Evolutionary conservation across 2,888 invertebrate species (phyloP).

Genomic region (Subacronicta megacephala): DNA sequence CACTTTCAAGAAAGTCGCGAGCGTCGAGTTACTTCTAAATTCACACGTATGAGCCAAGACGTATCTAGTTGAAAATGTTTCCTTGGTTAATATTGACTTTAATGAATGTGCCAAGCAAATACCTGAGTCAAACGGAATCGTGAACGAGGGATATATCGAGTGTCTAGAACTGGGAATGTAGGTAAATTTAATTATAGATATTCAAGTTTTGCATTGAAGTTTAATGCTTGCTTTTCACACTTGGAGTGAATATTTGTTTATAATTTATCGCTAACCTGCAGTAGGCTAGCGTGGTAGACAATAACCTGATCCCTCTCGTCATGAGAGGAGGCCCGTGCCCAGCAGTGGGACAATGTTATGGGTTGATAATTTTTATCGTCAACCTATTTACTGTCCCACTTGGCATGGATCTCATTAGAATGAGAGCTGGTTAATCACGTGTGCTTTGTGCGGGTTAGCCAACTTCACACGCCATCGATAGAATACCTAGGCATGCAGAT

Average conservation of each 20-base stretch:
- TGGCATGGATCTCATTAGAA: too few relatives aligned
- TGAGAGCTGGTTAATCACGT: too few relatives aligned
- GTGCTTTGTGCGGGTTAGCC: too few relatives aligned
- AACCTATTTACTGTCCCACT: too few relatives aligned
- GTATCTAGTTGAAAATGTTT: conserved; percentile 48
- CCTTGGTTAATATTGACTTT: conserved; percentile 65
- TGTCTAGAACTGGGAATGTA: conserved; percentile 39
- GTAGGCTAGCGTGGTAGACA: too few relatives aligned
- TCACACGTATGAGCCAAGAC: conserved; percentile 44
- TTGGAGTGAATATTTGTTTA: background rate
- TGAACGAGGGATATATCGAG: conserved; percentile 53
- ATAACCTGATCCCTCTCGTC: too few relatives aligned
- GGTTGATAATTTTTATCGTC: too few relatives aligned
- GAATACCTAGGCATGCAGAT: too few relatives aligned
- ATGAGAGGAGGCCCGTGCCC: too few relatives aligned
- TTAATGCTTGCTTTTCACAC: conserved; percentile 4
- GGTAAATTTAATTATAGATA: conserved; percentile 34
- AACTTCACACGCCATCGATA: too few relatives aligned
- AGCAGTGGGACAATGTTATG: too few relatives aligned
- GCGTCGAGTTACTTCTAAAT: conserved; percentile 30
- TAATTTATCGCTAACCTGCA: too few relatives aligned
- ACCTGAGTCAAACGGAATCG: conserved; percentile 57
- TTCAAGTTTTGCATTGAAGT: conserved; percentile 17
- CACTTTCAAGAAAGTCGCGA: conserved; percentile 28
- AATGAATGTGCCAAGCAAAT: conserved; percentile 66